Evolutionary conservation across 2,113 vertebrate species (phyloP).

Genomic region (Trinectes maculatus): DNA sequence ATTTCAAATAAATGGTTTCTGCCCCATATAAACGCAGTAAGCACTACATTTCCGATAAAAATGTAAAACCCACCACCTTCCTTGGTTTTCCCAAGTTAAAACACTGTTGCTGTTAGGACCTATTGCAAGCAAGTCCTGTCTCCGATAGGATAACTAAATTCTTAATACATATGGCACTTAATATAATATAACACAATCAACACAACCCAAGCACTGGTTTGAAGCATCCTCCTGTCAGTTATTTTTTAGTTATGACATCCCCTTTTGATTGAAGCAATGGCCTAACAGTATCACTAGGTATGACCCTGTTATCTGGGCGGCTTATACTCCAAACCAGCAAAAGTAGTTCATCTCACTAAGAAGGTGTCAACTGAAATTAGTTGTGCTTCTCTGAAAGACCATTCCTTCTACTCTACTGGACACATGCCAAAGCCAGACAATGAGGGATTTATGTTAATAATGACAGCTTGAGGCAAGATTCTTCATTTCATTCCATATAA

Average conservation of each 20-base stretch:
- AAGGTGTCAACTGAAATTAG: conserved; percentile 21
- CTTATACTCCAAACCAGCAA: not conserved
- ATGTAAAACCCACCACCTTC: conserved; percentile 7
- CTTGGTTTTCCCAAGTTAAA: conserved; percentile 4
- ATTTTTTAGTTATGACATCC: too few species aligned
- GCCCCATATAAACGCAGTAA: conserved; percentile 2
- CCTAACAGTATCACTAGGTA: not conserved
- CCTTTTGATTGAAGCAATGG: not conserved
- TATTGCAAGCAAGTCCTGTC: not conserved
- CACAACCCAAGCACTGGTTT: not conserved
- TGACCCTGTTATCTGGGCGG: not conserved
- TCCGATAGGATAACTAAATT: too few species aligned
- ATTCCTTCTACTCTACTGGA: conserved; percentile 22
- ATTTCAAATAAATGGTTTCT: conserved; percentile 1
- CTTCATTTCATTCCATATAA: conserved; percentile 26
- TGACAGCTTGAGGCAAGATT: conserved; percentile 34
- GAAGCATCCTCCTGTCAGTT: too few species aligned
- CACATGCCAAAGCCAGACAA: conserved; percentile 58
- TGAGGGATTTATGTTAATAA: conserved; percentile 47
- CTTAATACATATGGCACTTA: too few species aligned
- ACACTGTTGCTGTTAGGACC: not conserved
- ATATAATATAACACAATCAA: not conserved
- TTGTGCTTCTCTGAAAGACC: conserved; percentile 18
- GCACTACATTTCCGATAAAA: not conserved
- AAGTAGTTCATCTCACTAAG: not conserved